Evolutionary conservation across 2,797 vertebrate genomes (phyloP).

Genomic region (Clarias platycephalus): DNA sequence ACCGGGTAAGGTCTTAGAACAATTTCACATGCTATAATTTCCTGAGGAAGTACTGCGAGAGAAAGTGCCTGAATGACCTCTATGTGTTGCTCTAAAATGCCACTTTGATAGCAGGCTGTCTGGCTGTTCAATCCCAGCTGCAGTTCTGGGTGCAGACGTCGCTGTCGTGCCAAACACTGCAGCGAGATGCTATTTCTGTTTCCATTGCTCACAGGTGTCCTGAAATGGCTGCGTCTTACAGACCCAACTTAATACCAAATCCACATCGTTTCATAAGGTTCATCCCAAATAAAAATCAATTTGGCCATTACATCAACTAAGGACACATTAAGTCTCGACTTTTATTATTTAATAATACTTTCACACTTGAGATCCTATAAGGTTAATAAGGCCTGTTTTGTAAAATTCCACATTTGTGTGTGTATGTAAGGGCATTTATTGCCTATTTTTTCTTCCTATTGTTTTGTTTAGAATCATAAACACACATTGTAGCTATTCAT

Average conservation of each 20-base stretch:
- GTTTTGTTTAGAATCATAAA: slow-evolving; percentile 6
- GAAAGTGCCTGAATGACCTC: slow-evolving; percentile 15
- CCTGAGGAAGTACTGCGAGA: not conserved
- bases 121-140: slow-evolving; percentile 33
- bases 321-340: not conserved
- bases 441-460: not conserved
- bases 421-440: not conserved
- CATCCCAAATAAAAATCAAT: not conserved
- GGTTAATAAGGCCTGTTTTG: not conserved
- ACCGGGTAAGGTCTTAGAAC: no score
- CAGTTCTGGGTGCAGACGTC: slow-evolving; percentile 51
- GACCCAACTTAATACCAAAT: not conserved
- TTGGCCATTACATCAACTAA: not conserved
- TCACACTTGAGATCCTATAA: not conserved
- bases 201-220: slow-evolving; percentile 20
- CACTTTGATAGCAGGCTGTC: slow-evolving; percentile 34
- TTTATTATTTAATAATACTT: not conserved
- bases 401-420: not conserved
- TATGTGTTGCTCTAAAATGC: slow-evolving; percentile 5
- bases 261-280: not conserved
- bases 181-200: slow-evolving; percentile 25
- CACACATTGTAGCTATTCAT: slow-evolving; percentile 7
- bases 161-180: slow-evolving; percentile 61
- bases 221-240: not conserved
- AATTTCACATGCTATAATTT: not conserved